Base-by-base conservation (phyloP, 2,888 invertebrate species). In the Strigamia crassipes region DNA sequence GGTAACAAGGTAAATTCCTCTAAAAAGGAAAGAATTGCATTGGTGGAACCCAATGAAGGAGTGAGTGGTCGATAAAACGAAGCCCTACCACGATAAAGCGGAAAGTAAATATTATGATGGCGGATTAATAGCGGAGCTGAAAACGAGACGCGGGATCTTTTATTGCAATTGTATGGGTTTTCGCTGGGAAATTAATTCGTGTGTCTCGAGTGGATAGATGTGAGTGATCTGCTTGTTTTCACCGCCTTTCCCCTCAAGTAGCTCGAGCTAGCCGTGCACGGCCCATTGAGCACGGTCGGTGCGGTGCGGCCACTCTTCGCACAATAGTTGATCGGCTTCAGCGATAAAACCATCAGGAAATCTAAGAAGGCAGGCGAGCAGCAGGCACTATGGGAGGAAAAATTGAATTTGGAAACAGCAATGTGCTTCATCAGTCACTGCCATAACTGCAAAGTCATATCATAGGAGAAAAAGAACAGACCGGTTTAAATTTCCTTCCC, bases 141-240 rank as follows among this genome's bases (percentile, higher is more conserved):
- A 46, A 15, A 46, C 10, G 13, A 46, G 15, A 46, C 12, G 34
- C 34, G 5, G 42, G 10, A 13, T 8, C 10, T 61, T 61, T 61
- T 61, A 61, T 61, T 61, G 61, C 61, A 61, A 61, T 61, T 61
- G 61, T 12, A 61, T 21, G 61, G 23, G 61, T 61, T 21, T 23
- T 61, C 6, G 15, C 23, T 61, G 10, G 10, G 66, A 27, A 27
- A 66, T 66, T 66, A 66, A 66, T 66, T 66, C 66, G 61, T 18
- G 66, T 23, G 66, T 66, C 66, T 27, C 27, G 66, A 66, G 66
- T 66, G 66, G 66, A 66, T 66, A 66, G 23, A 66, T 31, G 66
- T 66, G 66, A 66, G 66, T 66, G 66, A 66, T 66, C 66, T 66
- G 66, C 66, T 66, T 66, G 66, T 66, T 66, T 66, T 66, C 66